Evolutionary conservation across 1,140 invertebrate species (phyloP).

Genomic region (Aphelinus certus): DNA sequence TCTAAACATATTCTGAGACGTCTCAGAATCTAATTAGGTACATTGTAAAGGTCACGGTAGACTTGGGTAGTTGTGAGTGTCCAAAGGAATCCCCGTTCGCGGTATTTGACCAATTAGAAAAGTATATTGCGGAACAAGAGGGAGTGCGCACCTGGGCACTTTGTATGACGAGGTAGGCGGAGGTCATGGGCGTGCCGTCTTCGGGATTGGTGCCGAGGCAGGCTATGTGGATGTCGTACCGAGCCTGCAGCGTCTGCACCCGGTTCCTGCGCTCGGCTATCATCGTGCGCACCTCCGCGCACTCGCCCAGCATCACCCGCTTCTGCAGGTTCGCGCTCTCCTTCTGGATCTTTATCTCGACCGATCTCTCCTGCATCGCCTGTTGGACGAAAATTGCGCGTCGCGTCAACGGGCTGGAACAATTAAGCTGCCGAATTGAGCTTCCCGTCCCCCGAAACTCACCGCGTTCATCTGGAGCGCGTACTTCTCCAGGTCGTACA

Average conservation of each 20-base stretch:
- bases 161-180: conserved; percentile 76
- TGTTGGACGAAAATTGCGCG: conserved; percentile 36
- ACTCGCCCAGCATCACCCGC: conserved; percentile 68
- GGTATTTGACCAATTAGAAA: too few relatives aligned
- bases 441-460: conserved; percentile 37
- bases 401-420: not conserved
- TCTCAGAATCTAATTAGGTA: too few relatives aligned
- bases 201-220: conserved; percentile 64
- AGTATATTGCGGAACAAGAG: not conserved
- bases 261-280: conserved; percentile 68
- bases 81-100: too few relatives aligned
- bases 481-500: conserved; percentile 70
- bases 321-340: conserved; percentile 70
- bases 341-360: conserved; percentile 70
- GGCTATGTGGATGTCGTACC: conserved; percentile 54
- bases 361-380: conserved; percentile 72
- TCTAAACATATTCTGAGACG: too few relatives aligned
- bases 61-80: too few relatives aligned
- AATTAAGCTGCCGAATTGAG: not conserved
- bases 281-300: conserved; percentile 66
- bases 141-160: conserved; percentile 64
- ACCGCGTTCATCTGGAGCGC: conserved; percentile 69
- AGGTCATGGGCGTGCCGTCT: conserved; percentile 69
- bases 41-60: too few relatives aligned
- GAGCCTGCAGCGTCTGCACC: conserved; percentile 70